Evolutionary conservation across 2,888 invertebrate genomes (phyloP), one percentile per base, ranked within the genome.

Genomic region (Stictocephala bisonia): DNA sequence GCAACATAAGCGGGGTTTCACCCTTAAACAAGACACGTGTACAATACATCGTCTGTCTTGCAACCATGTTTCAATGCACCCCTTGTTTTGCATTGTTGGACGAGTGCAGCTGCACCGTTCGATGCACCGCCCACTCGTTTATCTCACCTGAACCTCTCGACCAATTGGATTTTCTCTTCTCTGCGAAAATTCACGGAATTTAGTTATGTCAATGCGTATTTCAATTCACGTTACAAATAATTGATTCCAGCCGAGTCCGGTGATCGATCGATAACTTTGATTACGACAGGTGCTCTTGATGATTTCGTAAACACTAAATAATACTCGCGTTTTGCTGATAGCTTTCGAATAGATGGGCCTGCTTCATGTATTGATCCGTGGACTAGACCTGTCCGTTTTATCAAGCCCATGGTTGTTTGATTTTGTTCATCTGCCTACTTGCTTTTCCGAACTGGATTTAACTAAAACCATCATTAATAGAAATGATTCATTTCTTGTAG

Each of bases 181-280:
- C 40, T 41, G 41, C 44, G 41, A 44, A 64, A 41, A 44, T 64
- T 64, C 26, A 41, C 41, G 64, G 41, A 64, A 64, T 64, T 64
- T 64, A 64, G 64, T 64, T 64, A 60, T 64, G 64, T 64, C 64
- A 64, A 64, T 64, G 64, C 7, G 64, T 64, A 64, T 64, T 64
- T 64, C 44, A 64, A 64, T 44, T 41, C 64, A 44, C 64, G 64
- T 64, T 64, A 64, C 64, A 64, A 64, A 64, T 64, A 64, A 64
- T 64, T 64, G 41, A 64, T 64, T 64, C 44, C 40, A 60, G 60
- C 60, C n/a, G 24, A 15, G n/a, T 18, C 27, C 44, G 41, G 31
- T 31, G 27, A 40, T 18, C 26, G 41, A 44, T 64, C 64, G 64
- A 60, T 64, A 64, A 64, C 64, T 64, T 64, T 64, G 64, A 64